Evolutionary conservation across 2,113 vertebrate species (phyloP).

Genomic region (Neogale vison): DNA sequence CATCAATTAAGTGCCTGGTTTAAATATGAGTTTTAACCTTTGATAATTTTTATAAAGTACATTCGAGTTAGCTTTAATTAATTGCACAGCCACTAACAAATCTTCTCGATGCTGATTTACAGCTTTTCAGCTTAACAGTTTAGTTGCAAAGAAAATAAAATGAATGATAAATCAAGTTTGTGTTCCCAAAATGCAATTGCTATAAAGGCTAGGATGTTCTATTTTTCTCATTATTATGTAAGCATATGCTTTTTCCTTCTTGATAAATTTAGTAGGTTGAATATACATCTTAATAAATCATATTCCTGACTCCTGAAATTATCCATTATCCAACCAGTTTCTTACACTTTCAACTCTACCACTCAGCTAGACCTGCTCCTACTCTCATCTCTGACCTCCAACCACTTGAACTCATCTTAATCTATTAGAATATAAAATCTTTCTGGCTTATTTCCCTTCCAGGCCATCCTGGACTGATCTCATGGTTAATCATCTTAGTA

Average conservation of each 20-base stretch:
- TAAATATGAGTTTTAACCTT: conserved; percentile 27
- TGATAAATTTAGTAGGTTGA: not conserved
- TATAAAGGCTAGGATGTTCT: not conserved
- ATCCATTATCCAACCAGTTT: not conserved
- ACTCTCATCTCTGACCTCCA: not conserved
- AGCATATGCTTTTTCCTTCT: not conserved
- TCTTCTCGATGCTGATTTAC: not conserved
- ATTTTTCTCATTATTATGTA: not conserved
- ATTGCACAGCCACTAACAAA: not conserved
- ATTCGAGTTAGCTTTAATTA: conserved; percentile 29
- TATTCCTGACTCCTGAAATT: not conserved
- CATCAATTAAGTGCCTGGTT: not conserved
- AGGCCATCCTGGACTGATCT: not conserved
- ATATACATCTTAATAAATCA: not conserved
- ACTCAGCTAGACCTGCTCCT: not conserved
- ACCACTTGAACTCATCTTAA: not conserved
- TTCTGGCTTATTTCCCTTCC: not conserved
- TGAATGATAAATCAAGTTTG: conserved; percentile 5
- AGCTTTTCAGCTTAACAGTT: not conserved
- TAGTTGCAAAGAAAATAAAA: conserved; percentile 10
- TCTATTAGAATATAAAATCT: not conserved
- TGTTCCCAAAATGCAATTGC: not conserved
- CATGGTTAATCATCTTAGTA: not conserved
- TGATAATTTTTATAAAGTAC: conserved; percentile 13
- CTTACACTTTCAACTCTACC: not conserved